Evolutionary conservation across 2,888 invertebrate genomes (phyloP), one percentile per base, ranked within the genome.

Genomic region (Caenorhabditis zanzibari): DNA sequence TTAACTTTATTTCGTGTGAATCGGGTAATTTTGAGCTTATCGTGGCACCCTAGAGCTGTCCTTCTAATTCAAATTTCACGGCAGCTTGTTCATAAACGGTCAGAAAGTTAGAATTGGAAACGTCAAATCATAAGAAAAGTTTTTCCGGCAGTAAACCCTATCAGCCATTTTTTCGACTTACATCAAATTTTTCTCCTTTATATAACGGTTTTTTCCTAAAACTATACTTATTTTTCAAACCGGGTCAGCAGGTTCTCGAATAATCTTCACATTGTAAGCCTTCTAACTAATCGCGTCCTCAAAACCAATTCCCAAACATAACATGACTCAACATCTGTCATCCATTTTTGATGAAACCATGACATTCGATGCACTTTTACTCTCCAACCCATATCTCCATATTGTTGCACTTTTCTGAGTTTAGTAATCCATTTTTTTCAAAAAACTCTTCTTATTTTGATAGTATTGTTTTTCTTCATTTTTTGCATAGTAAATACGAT

Each of bases 291-390:
- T 28, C 26, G 19, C 10, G 26, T 44, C 22, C 41, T 24, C 7
- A 12, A 41, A 41, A 64, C 38, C 47, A 47, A 28, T 47, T 59
- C 24, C 9, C 24, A 38, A n/a, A 38, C 38, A 61, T 22, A 26
- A 58, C 22, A 66, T 49, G 47, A 66, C n/a, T 66, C 75, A 59
- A 16, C 47, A 47, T 47, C n/a, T 28, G 32, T 24, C 32, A 44
- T 68, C 35, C 22, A 58, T 66, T 58, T 73, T 75, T 64, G 74
- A 75, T 59, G 47, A 74, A 56, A 66, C 41, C 54, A 12, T 64
- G 63, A 54, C 73, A 73, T 26, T 38, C n/a, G 38, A 56, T 56
- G 54, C 44, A 28, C 61, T 63, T n/a, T 38, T 24, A 4, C 22
- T 54, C 26, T 26, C 54, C 24, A 28, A 54, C 26, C 63, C n/a